Evolutionary conservation across 2,888 invertebrate genomes (phyloP).

Genomic region (Gymnocheta viridis): DNA sequence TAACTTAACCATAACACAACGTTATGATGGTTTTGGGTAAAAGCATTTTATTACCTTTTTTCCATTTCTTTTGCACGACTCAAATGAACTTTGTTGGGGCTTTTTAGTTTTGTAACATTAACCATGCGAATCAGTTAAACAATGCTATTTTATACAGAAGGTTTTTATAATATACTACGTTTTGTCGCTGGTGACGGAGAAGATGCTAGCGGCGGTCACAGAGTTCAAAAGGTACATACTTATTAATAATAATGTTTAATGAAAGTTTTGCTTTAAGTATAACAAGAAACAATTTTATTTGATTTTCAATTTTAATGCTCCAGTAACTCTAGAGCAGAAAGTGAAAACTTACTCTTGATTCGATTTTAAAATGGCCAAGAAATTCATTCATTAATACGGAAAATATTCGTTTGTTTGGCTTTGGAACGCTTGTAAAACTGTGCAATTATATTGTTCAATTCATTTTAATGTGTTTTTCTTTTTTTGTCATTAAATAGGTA

Average conservation of each 20-base stretch:
- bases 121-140: slow-evolving; percentile 73
- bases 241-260: slow-evolving; percentile 8
- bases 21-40: slow-evolving; percentile 54
- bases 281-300: slow-evolving; percentile 9
- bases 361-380: not conserved
- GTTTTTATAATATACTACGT: slow-evolving; percentile 73
- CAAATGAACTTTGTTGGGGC: slow-evolving; percentile 57
- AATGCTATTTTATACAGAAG: slow-evolving; percentile 75
- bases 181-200: slow-evolving; percentile 48
- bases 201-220: slow-evolving; percentile 58
- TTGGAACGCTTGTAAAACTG: not conserved
- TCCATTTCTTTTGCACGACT: slow-evolving; percentile 57
- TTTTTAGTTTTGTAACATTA: slow-evolving; percentile 66
- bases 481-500: slow-evolving; percentile 21
- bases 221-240: slow-evolving; percentile 71
- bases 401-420: not conserved
- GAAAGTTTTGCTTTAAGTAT: slow-evolving; percentile 26
- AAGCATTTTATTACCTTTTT: slow-evolving; percentile 66
- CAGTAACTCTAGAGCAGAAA: slow-evolving; percentile 13
- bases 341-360: no score
- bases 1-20: slow-evolving; percentile 51
- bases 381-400: not conserved
- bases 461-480: not conserved
- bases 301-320: slow-evolving; percentile 32
- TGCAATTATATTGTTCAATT: not conserved